Base-by-base conservation (phyloP, 1,140 invertebrate species). In the Heliconius eleuchia region DNA sequence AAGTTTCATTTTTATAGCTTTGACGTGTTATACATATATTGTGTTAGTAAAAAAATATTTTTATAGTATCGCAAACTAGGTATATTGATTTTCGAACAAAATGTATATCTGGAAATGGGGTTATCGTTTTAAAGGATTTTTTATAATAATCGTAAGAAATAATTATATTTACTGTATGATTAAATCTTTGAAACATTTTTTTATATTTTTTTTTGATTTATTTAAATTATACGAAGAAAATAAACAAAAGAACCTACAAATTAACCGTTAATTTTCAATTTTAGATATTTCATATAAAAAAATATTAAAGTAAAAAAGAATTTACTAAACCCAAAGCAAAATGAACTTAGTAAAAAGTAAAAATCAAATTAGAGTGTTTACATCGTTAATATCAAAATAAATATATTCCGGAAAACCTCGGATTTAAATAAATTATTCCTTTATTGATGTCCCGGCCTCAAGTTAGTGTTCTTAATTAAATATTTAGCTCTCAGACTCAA, bases 401-500 rank as follows among this genome's bases (percentile, higher is more conserved):
- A 76, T 60, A 23, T 76, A 80, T 80, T 76, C 46, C 50, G 52
- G 42, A 50, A 66, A 66, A 66, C 60, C 60, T 66, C 60, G 27
- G 60, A 80, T 81, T 76, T 77, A 78, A 81, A 81, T 78, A 81
- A 78, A 81, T 83, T 80, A 83, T 81, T 73, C 52, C 71, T 75
- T 81, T 83, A 83, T 82, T 52, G 76, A 76, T 80, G 79, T 83
- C 46, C 73, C 76, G 77, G 81, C 72, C 76, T 83, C 78, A 80
- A 85, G 81, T 85, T 82, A 82, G 83, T 80, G 78, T 81, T 85
- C 79, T 83, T 84, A 85, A 85, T 86, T 83, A 87, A 87, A 86
- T 86, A 87, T 87, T 85, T 84, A 83, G 82, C 84, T 82, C 78
- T 81, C 80, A 80, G 23, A 80, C 82, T 81, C 72, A 84, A 84